Conservation (phyloP, 2,888 invertebrate genomes). For the Parnassius mnemosyne region DNA sequence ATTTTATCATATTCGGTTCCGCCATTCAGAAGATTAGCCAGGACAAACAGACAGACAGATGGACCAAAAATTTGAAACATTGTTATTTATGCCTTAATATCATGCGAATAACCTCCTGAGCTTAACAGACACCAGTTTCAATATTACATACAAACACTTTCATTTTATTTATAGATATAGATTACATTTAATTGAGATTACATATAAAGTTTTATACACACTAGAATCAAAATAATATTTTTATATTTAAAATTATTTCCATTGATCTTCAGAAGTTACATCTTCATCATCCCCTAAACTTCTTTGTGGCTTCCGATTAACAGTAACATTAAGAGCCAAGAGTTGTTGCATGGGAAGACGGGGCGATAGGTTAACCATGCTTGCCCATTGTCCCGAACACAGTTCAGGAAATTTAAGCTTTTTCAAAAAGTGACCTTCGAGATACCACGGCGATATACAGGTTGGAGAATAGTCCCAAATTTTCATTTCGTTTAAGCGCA, state of each 20-base stretch:
- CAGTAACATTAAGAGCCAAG: constrained; percentile 70
- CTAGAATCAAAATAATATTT: too few species aligned
- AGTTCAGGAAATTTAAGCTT: constrained; percentile 86
- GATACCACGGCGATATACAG: constrained; percentile 86
- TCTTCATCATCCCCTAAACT: constrained; percentile 73
- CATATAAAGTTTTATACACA: too few species aligned
- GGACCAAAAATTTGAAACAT: too few species aligned
- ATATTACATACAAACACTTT: too few species aligned
- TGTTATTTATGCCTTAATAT: too few species aligned
- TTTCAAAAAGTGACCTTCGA: constrained; percentile 85
- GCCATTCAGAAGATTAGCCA: too few species aligned
- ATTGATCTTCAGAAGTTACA: constrained; percentile 56
- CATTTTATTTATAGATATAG: too few species aligned
- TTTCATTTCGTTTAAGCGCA: constrained; percentile 83
- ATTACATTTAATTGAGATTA: too few species aligned
- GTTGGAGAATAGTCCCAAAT: constrained; percentile 86
- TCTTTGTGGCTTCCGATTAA: constrained; percentile 73
- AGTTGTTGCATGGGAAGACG: constrained; percentile 81
- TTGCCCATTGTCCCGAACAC: constrained; percentile 89
- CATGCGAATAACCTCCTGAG: too few species aligned
- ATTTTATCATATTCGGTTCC: too few species aligned
- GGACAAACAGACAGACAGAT: too few species aligned
- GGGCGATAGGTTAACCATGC: constrained; percentile 85
- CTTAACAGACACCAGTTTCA: too few species aligned
- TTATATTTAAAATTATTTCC: neutral